Evolutionary conservation across 2,888 invertebrate genomes (phyloP).

Genomic region (Tetrapedia diversipes): DNA sequence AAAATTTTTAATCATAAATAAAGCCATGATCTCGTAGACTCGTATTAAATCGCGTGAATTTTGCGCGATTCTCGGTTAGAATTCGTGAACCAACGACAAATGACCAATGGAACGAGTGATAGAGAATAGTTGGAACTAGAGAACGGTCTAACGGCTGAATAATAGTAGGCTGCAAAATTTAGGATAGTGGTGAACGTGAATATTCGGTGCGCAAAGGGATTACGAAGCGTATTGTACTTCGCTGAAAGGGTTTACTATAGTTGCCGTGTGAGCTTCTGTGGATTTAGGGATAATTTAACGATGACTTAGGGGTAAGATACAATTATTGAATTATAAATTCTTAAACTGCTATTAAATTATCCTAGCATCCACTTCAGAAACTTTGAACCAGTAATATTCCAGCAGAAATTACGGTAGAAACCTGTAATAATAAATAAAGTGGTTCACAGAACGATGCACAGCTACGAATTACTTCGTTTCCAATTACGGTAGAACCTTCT

Average conservation of each 20-base stretch:
- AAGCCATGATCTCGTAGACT: too few species aligned
- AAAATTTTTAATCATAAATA: too few species aligned
- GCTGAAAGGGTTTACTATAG: background rate
- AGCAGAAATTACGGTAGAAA: too few species aligned
- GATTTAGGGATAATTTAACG: background rate
- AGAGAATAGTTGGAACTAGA: background rate
- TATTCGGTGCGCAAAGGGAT: background rate
- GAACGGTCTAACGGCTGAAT: background rate
- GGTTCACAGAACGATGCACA: too few species aligned
- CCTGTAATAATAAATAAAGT: too few species aligned
- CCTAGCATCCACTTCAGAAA: background rate
- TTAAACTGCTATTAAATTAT: background rate
- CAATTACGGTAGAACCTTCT: too few species aligned
- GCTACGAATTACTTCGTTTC: too few species aligned
- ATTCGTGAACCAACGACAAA: background rate
- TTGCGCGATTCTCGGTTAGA: background rate
- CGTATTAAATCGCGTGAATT: background rate
- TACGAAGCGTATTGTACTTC: background rate
- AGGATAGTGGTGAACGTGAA: background rate
- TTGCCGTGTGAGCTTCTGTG: background rate
- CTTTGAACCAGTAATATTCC: too few species aligned
- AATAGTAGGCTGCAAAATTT: background rate
- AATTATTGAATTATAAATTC: background rate
- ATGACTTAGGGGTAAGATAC: background rate
- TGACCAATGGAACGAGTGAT: background rate